phyloP scores from a whole-genome alignment of 2,113 vertebrate genomes.

The Felis chaus region DNA sequence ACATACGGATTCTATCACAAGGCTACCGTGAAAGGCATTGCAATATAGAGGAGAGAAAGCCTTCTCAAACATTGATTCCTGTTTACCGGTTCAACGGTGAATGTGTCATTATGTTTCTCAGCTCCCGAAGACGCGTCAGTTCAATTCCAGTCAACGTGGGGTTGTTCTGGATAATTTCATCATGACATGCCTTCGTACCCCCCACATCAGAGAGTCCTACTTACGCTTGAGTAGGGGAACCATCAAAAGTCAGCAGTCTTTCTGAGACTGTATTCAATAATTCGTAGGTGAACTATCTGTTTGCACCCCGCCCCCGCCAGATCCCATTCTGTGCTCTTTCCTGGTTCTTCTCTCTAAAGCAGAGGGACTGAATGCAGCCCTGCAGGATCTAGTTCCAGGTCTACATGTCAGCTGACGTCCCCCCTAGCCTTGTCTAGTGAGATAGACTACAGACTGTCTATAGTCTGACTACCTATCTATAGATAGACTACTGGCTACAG shows the following conservation, averaged over 20 bases:
- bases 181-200: neutral
- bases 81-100: neutral
- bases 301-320: neutral
- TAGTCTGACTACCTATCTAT: too few relatives aligned
- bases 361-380: accelerated
- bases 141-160: neutral
- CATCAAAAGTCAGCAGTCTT: neutral
- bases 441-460: neutral
- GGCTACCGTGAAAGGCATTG: neutral
- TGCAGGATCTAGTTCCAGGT: too few relatives aligned
- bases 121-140: neutral
- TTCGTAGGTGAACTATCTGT: neutral
- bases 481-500: neutral
- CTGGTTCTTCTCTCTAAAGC: neutral
- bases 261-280: neutral
- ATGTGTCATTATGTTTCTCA: neutral
- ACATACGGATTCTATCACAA: neutral
- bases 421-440: neutral
- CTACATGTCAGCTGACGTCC: neutral
- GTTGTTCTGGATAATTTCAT: neutral
- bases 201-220: neutral
- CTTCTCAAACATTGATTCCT: neutral
- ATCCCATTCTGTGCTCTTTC: neutral
- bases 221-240: neutral
- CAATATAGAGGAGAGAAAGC: neutral